Conservation (phyloP, 1,140 invertebrate species). For the Camponotus pennsylvanicus region DNA sequence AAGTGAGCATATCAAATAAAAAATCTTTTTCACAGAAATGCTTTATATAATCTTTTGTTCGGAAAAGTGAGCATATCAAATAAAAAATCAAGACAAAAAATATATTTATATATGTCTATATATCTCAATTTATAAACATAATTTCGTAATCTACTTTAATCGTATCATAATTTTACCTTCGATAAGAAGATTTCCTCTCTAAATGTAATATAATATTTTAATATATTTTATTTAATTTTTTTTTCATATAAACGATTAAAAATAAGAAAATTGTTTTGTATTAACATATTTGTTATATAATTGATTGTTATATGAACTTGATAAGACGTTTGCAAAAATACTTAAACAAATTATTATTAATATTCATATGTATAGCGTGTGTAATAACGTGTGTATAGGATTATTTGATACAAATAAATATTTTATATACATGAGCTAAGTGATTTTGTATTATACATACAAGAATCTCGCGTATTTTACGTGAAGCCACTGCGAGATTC, state of each 20-base stretch:
- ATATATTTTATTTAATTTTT: constrained; percentile 1
- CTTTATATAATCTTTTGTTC: neutral
- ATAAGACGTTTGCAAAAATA: constrained; percentile 3
- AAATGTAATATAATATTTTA: neutral
- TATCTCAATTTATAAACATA: neutral
- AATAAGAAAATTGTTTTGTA: neutral
- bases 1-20: neutral
- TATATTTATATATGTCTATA: neutral
- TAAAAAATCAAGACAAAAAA: neutral
- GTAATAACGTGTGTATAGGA: neutral
- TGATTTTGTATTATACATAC: neutral
- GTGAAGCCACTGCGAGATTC: neutral
- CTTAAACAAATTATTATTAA: constrained; percentile 23
- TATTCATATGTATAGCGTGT: no score
- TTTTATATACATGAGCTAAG: neutral
- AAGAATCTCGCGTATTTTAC: neutral
- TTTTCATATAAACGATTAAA: neutral
- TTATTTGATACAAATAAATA: neutral
- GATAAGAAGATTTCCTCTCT: neutral
- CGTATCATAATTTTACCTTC: no score
- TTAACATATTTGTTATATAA: neutral
- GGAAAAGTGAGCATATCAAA: neutral
- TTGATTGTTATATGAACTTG: neutral
- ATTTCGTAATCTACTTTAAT: no score
- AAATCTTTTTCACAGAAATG: neutral